Evolutionary conservation across 2,113 vertebrate genomes (phyloP).

Genomic region (Potamarius usumacintae): DNA sequence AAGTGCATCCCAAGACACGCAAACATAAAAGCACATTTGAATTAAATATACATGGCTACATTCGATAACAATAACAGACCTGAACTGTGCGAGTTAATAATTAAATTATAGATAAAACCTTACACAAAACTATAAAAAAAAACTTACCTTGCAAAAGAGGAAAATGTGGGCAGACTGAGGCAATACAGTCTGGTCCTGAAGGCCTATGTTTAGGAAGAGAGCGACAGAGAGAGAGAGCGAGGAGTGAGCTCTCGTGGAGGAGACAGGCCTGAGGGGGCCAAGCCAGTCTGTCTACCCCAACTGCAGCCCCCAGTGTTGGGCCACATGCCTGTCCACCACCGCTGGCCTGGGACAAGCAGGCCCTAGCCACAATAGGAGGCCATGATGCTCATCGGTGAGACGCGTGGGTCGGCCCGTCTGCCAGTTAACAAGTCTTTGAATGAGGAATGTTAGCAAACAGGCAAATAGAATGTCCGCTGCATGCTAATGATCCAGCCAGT

Average conservation of each 20-base stretch:
- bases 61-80: conserved; percentile 4
- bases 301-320: conserved; percentile 49
- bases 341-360: conserved; percentile 72
- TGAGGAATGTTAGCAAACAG: conserved; percentile 94
- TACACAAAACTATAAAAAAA: conserved; percentile 1
- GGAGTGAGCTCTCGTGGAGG: conserved; percentile 69
- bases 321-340: conserved; percentile 61
- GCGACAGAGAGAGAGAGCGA: conserved; percentile 64
- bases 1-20: not conserved
- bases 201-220: conserved; percentile 68
- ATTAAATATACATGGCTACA: not conserved
- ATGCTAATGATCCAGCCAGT: conserved; percentile 85
- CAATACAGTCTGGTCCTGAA: conserved; percentile 51
- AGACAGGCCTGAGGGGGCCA: conserved; percentile 64
- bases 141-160: conserved; percentile 45
- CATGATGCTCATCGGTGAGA: conserved; percentile 79
- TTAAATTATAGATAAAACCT: not conserved
- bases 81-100: not conserved
- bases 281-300: conserved; percentile 52
- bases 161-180: conserved; percentile 36
- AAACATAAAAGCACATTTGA: conserved; percentile 11
- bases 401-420: conserved; percentile 85
- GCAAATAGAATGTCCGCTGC: conserved; percentile 85
- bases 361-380: conserved; percentile 81
- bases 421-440: conserved; percentile 93